Evolutionary conservation across 2,113 vertebrate species (phyloP).

Genomic region (Gavialis gangeticus): DNA sequence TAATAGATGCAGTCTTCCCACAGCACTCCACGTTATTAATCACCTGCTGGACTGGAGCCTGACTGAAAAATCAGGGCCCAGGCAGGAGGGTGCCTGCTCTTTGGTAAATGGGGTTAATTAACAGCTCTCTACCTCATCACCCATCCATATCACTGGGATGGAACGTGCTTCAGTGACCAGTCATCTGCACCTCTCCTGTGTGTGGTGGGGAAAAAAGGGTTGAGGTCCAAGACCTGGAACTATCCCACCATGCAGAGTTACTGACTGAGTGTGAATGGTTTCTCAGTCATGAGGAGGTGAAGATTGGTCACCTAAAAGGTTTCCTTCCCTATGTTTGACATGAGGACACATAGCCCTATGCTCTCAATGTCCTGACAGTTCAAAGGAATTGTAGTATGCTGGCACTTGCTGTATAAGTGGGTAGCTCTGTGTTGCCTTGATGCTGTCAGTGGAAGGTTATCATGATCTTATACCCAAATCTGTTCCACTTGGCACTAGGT

Average conservation of each 20-base stretch:
- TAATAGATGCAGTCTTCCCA: constrained; percentile 76
- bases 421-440: background rate
- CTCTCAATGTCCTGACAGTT: background rate
- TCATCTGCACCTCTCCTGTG: rapidly evolving
- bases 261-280: background rate
- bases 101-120: constrained; percentile 73
- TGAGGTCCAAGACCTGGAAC: background rate
- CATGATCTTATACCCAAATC: background rate
- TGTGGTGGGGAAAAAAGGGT: background rate
- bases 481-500: background rate
- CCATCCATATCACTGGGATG: background rate
- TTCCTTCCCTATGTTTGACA: background rate
- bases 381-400: rapidly evolving
- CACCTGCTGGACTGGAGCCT: constrained; percentile 74
- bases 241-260: background rate
- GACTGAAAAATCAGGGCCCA: constrained; percentile 70
- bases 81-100: constrained; percentile 61
- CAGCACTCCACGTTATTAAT: constrained; percentile 72
- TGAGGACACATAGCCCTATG: background rate
- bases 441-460: rapidly evolving
- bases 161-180: background rate
- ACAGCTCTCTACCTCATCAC: constrained; percentile 32
- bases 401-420: background rate
- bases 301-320: background rate
- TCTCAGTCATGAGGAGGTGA: rapidly evolving